phyloP scores from a whole-genome alignment of 2,113 vertebrate species.

The Gallinago undulata region DNA sequence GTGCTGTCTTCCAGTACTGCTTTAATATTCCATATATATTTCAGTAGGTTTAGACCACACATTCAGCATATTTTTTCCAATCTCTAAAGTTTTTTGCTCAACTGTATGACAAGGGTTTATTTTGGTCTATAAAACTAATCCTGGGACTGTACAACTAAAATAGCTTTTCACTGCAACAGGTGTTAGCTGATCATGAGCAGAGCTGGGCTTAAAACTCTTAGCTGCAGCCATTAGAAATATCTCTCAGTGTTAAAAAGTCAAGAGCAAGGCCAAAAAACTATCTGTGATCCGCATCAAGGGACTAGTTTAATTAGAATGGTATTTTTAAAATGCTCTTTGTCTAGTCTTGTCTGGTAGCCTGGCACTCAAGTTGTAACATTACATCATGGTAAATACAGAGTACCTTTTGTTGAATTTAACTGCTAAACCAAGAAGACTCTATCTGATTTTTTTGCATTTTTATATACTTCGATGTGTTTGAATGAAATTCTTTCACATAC shows the following conservation, averaged over 20 bases:
- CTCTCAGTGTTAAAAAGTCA: slow-evolving; percentile 38
- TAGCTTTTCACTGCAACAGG: slow-evolving; percentile 58
- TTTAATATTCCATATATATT: slow-evolving; percentile 9
- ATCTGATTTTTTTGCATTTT: neutral
- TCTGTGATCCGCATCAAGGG: neutral
- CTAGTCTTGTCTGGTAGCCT: slow-evolving; percentile 45
- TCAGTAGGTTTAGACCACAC: slow-evolving; percentile 28
- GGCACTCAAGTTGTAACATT: neutral
- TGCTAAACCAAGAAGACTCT: neutral
- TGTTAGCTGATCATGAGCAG: slow-evolving; percentile 54
- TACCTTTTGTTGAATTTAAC: neutral
- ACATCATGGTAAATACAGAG: neutral
- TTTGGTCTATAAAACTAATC: slow-evolving; percentile 58
- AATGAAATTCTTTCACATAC: neutral
- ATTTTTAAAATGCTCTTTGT: slow-evolving; percentile 45
- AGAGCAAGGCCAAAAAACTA: slow-evolving; percentile 39
- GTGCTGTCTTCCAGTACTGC: neutral
- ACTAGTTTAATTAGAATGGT: slow-evolving; percentile 48
- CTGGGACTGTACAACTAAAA: slow-evolving; percentile 32
- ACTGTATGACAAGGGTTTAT: slow-evolving; percentile 43
- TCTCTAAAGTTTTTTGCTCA: slow-evolving; percentile 9
- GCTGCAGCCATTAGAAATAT: slow-evolving; percentile 17
- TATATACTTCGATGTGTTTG: neutral
- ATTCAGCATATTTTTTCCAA: neutral
- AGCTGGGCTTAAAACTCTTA: slow-evolving; percentile 21